A percentile compares a stretch with the other conserved stretches of the same genome.
These are phyloP conservation scores for Poeciliopsis occidentalis DNA, from an alignment of 2,113 vertebrate species.

Conservation along the genomic window DNA sequence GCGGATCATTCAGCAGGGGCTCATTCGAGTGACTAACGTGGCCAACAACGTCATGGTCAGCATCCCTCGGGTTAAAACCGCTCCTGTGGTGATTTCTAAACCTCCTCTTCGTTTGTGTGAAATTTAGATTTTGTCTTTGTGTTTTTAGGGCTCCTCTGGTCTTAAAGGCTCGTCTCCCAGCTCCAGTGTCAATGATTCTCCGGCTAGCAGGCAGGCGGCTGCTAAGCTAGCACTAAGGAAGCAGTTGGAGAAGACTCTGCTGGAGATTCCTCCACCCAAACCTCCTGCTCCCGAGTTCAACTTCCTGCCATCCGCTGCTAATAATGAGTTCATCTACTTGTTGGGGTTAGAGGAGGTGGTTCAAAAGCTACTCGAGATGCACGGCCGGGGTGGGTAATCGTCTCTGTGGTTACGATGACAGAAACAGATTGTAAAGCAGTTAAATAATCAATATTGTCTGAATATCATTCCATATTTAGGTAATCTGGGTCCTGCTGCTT, in stretches of 20 bases:
- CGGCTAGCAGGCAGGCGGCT: conserved; percentile 92
- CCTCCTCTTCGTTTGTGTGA: neutral
- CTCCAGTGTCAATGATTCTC: conserved; percentile 82
- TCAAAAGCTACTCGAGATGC: conserved; percentile 94
- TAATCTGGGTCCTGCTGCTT: conserved; percentile 76
- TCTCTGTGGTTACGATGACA: neutral
- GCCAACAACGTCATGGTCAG: conserved; percentile 92
- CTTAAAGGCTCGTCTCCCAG: conserved; percentile 85
- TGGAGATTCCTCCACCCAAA: conserved; percentile 97
- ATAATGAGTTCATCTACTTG: conserved; percentile 98
- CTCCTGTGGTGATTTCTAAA: neutral
- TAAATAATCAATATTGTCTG: neutral
- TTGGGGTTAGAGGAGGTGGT: conserved; percentile 97
- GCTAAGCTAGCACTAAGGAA: conserved; percentile 95
- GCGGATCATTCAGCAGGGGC: conserved; percentile 96
- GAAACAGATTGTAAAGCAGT: neutral
- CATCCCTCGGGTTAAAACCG: conserved; percentile 81
- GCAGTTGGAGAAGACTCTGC: conserved; percentile 95
- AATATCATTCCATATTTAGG: conserved; percentile 63
- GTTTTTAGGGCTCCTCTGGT: conserved; percentile 85
- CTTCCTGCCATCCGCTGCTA: conserved; percentile 95
- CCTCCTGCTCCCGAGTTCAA: conserved; percentile 93
- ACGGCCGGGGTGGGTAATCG: conserved; percentile 80
- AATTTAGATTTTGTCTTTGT: neutral
- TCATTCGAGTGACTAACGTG: conserved; percentile 95